Base-by-base conservation (phyloP, 2,113 vertebrate species). In the Dasyprocta punctata region DNA sequence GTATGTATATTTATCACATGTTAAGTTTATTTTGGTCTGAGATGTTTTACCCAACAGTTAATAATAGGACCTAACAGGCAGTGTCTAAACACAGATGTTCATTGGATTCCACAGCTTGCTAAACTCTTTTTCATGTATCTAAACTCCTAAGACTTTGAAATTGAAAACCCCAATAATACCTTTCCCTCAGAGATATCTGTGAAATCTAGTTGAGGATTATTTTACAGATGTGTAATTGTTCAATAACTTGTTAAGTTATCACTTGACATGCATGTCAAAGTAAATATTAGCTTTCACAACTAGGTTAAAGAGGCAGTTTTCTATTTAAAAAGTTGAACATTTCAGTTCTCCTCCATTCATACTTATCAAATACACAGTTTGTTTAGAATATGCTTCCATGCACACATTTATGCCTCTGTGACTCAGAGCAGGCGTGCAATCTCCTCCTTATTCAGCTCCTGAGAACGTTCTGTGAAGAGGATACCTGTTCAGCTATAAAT, bases 141-240 rank as follows among this genome's bases (percentile, higher is more conserved):
- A 36, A 80, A 83, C 52, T 63, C 47, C 33, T 80, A 85, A 52
- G 1, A 28, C 20, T 88, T 73, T 77, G 58, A 65, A n/a, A 38
- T 83, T 73, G 87, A 69, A 58, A 91, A 47, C 86, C 7, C 65
- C 36, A 85, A 52, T 54, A 80, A 67, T 89, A 86, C 52, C n/a
- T 75, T 86, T 87, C 47, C 73, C 44, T 80, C 17, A 10, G 89
- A 67, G 71, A 44, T 94, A 95, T 65, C 83, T 61, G 22, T 78
- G 77, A 86, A 96, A 85, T 30, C 44, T 94, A 82, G 28, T 82
- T 71, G 83, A 36, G 93, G 10, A 73, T 96, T 86, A 89, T 96
- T 97, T 94, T 94, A 12, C 11, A 91, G 71, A 94, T 89, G 86
- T 91, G 67, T 38, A 78, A 61, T 92, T 86, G 10, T 19, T 10